A percentile compares a stretch with the other conserved stretches of the same genome.
Conservation (phyloP, 2,797 vertebrate genomes). For the Gymnocypris eckloni region DNA sequence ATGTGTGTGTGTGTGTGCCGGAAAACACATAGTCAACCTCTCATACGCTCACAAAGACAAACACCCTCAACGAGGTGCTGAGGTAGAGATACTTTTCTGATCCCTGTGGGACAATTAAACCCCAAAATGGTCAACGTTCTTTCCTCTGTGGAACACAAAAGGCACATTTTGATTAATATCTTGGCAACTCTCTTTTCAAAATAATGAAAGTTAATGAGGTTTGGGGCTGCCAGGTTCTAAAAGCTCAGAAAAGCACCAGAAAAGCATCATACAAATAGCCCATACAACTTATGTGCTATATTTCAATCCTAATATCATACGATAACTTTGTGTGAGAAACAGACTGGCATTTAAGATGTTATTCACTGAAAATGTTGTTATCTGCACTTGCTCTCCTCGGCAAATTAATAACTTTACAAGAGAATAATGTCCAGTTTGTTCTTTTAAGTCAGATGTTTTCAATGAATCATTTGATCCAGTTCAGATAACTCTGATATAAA, state of each 20-base stretch:
- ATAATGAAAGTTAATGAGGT: slow-evolving; percentile 1
- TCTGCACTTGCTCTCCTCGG: background rate
- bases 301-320: background rate
- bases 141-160: background rate
- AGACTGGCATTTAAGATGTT: background rate
- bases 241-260: background rate
- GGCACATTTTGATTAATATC: background rate
- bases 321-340: background rate
- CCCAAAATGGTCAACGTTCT: background rate
- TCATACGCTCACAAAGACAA: slow-evolving; percentile 10
- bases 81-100: background rate
- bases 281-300: background rate
- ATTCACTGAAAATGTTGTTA: background rate
- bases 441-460: background rate
- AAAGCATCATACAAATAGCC: background rate
- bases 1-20: slow-evolving; percentile 43
- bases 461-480: background rate
- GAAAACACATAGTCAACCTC: slow-evolving; percentile 39
- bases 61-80: slow-evolving; percentile 3
- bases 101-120: slow-evolving; percentile 1
- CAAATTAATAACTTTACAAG: background rate
- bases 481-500: background rate
- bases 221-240: background rate
- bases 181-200: background rate
- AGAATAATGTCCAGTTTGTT: background rate